Evolutionary conservation across 2,888 invertebrate genomes (phyloP).

Genomic region (Yponomeuta evonymella): DNA sequence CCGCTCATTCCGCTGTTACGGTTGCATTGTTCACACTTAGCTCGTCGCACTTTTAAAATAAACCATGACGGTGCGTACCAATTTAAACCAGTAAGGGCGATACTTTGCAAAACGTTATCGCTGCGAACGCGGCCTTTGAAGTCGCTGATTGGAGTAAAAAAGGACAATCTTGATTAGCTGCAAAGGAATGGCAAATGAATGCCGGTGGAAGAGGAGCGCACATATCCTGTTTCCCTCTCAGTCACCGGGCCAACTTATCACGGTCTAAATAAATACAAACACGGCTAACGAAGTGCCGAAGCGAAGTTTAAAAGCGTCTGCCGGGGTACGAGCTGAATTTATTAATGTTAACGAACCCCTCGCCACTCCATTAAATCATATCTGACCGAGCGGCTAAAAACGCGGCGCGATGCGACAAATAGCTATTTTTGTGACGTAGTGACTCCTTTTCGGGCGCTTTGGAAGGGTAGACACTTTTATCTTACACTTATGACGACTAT

Average conservation of each 20-base stretch:
- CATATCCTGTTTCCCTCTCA: constrained; percentile 59
- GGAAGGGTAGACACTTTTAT: background rate
- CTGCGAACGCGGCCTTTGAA: constrained; percentile 11
- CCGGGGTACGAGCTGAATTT: constrained; percentile 55
- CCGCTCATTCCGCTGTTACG: background rate
- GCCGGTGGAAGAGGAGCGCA: constrained; percentile 29
- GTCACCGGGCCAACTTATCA: constrained; percentile 63
- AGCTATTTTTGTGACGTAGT: constrained; percentile 41
- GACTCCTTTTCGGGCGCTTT: constrained; percentile 25
- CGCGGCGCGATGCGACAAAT: constrained; percentile 49
- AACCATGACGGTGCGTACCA: constrained; percentile 27
- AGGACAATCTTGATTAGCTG: constrained; percentile 24
- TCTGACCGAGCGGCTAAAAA: constrained; percentile 68
- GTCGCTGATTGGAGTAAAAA: constrained; percentile 16
- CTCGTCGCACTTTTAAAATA: constrained; percentile 38
- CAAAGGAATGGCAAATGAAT: constrained; percentile 32
- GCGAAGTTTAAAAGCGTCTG: constrained; percentile 65
- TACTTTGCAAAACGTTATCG: background rate
- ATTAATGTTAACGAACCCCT: constrained; percentile 69
- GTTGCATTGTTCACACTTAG: constrained; percentile 37
- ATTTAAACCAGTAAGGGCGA: background rate
- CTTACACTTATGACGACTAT: background rate
- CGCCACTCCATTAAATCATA: constrained; percentile 68
- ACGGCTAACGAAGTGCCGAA: constrained; percentile 69
- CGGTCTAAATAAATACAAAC: constrained; percentile 69